Evolutionary conservation across 2,113 vertebrate genomes (phyloP).

Genomic region (Motacilla alba): DNA sequence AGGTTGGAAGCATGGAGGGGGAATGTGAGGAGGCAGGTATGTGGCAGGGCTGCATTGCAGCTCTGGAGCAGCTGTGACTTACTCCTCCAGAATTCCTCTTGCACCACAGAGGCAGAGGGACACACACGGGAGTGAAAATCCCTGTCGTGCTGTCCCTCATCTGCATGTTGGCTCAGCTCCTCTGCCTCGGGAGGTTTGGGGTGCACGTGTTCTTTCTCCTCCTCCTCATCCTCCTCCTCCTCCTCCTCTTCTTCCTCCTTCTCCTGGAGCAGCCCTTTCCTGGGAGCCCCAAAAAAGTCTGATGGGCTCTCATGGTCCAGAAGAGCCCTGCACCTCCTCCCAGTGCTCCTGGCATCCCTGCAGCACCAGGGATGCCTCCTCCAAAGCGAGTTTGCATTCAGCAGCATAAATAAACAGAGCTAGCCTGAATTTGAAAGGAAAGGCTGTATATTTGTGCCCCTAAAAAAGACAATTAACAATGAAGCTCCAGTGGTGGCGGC

Average conservation of each 20-base stretch:
- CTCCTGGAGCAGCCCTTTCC: background rate
- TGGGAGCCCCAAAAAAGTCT: background rate
- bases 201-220: background rate
- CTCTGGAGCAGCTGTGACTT: slow-evolving; percentile 20
- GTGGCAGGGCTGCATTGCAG: slow-evolving; percentile 47
- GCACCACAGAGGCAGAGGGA: background rate
- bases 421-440: background rate
- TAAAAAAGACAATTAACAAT: slow-evolving; percentile 50
- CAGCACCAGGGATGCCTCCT: background rate
- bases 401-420: background rate
- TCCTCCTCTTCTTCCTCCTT: background rate
- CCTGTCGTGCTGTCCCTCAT: slow-evolving; percentile 14
- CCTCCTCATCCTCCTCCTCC: background rate
- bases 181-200: background rate
- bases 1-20: background rate
- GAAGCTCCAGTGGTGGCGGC: background rate
- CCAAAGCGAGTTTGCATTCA: background rate
- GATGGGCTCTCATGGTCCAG: background rate
- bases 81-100: slow-evolving; percentile 51
- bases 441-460: background rate
- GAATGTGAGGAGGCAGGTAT: slow-evolving; percentile 7
- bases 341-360: background rate
- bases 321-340: background rate
- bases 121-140: slow-evolving; percentile 30
- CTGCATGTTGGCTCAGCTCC: slow-evolving; percentile 50